Evolutionary conservation across 92 coral and sea anemone genomes (phyloP), one percentile per base, ranked within the genome.

Genomic region (Blastomussa wellsi): DNA sequence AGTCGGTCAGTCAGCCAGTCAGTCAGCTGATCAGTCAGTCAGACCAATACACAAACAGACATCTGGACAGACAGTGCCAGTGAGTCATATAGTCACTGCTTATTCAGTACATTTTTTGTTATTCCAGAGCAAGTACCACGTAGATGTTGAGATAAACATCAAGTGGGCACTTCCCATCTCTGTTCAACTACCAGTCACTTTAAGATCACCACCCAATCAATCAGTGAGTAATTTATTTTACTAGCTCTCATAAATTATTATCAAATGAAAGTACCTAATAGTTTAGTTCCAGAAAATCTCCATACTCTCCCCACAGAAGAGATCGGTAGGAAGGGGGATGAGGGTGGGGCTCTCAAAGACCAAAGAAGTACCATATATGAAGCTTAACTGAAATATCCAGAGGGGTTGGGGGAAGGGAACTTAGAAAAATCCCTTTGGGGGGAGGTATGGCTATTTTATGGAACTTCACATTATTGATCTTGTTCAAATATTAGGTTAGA

Each of bases 91-190:
- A 10, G n/a, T 15, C 42, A 69, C 44, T 69, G 44, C 42, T 53
- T 2, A 59, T 19, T 52, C 85, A 29, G 0, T 47, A 37, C 0
- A 77, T n/a, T 37, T 35, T 15, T 79, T 49, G 62, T 60, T 38
- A 26, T 82, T 82, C 28, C 79, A 96, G 99, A 86, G 99, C 78
- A 92, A 88, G 42, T 96, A 92, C 86, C 97, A 94, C 59, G 93
- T 96, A 59, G 99, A 96, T 77, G 98, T 95, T 66, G 95, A 93
- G 29, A 91, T 96, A 93, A 94, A 88, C 73, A 93, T 96, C 60
- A 88, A 81, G 80, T 96, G 97, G 94, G 97, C 95, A 31, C 83
- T 83, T 33, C 96, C 97, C 62, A 95, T 96, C 69, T 91, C 93
- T 44, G 94, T 94, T 51, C 99, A 91, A 80, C 89, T 95, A 16